Conservation (phyloP, 1,140 invertebrate genomes). For the Homarus americanus region DNA sequence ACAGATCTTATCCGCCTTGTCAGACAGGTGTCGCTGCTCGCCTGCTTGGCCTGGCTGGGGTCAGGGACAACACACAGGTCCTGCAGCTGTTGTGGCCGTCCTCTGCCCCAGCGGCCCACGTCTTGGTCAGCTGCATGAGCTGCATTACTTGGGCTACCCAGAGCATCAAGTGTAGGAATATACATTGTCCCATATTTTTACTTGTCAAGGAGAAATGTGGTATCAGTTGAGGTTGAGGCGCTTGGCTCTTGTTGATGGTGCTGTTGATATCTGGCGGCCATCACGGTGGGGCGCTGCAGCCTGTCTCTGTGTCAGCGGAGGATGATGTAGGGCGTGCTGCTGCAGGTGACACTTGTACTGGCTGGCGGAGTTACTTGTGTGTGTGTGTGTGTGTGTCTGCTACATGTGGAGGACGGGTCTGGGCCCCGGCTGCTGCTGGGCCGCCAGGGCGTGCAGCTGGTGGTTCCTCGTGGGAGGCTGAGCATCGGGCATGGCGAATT, state of each 20-base stretch:
- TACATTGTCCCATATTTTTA: neutral
- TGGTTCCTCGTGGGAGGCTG: conserved; percentile 71
- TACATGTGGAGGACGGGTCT: conserved; percentile 54
- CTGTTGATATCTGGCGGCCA: too few species aligned
- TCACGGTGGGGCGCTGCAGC: conserved; percentile 8
- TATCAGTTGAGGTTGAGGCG: neutral
- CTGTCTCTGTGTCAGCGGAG: neutral
- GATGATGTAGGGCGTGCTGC: neutral
- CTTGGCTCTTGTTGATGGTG: conserved; percentile 28
- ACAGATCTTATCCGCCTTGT: conserved; percentile 52
- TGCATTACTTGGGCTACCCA: too few species aligned
- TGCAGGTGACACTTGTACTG: neutral
- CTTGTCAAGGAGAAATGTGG: neutral
- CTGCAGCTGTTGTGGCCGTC: neutral
- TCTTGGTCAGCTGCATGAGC: neutral
- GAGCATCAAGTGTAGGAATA: neutral
- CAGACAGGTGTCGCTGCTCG: neutral
- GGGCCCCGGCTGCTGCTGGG: conserved; percentile 54
- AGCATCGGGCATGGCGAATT: conserved; percentile 91
- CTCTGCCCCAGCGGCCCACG: too few species aligned
- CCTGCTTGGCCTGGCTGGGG: neutral
- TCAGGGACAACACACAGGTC: neutral
- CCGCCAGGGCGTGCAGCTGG: conserved; percentile 66
- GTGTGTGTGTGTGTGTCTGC: too few species aligned
- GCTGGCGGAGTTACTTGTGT: neutral